Percentiles rank a stretch among this genome's conserved stretches.
Evolutionary conservation across 1,140 invertebrate species (phyloP).

Genomic region (Drosophila rufa): DNA sequence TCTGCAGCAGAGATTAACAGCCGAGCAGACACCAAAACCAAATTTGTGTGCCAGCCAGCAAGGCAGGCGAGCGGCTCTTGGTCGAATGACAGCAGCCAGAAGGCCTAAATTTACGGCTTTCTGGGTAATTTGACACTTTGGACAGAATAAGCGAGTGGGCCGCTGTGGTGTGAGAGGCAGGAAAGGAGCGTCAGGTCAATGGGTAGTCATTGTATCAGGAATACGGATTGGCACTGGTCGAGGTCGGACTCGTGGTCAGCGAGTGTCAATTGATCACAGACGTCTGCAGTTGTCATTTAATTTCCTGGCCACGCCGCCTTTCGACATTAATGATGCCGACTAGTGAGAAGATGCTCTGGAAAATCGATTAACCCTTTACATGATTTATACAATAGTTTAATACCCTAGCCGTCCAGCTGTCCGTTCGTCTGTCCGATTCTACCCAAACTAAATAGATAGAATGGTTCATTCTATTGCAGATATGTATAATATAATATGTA

Average conservation of each 20-base stretch:
- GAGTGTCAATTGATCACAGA: conserved; percentile 77
- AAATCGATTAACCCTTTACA: conserved; percentile 33
- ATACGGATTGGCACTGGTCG: conserved; percentile 9
- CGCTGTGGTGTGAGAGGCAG: neutral
- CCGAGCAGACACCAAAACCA: conserved; percentile 59
- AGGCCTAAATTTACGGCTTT: conserved; percentile 78
- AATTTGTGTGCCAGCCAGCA: conserved; percentile 53
- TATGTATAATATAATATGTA: too few species aligned
- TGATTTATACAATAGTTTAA: conserved; percentile 15
- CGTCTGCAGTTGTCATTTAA: conserved; percentile 79
- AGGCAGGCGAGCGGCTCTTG: conserved; percentile 42
- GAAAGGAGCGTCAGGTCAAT: conserved; percentile 5
- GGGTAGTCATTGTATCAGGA: conserved; percentile 38
- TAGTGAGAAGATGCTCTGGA: conserved; percentile 25
- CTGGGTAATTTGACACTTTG: conserved; percentile 80
- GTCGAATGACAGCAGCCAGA: conserved; percentile 72
- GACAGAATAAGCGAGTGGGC: conserved; percentile 54
- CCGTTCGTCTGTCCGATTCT: too few species aligned
- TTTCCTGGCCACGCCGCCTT: conserved; percentile 49
- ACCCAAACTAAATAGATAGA: too few species aligned
- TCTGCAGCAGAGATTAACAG: conserved; percentile 76
- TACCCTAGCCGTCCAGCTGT: neutral
- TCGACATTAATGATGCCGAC: conserved; percentile 50
- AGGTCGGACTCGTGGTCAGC: conserved; percentile 57
- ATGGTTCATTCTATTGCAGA: too few species aligned